Evolutionary conservation across 2,113 vertebrate species (phyloP).

Genomic region (Indri indri): DNA sequence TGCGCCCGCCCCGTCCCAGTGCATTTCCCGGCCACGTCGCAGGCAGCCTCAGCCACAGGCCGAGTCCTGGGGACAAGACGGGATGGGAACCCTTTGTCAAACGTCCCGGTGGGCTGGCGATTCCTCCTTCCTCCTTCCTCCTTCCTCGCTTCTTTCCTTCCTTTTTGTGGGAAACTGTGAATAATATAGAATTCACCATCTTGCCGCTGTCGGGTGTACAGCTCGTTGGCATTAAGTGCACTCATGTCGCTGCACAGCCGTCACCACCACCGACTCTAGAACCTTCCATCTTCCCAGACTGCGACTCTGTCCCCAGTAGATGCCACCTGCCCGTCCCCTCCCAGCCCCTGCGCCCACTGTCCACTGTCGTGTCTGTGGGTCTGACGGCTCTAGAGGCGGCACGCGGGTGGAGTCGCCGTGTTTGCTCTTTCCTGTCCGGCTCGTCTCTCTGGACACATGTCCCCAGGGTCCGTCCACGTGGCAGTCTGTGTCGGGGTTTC

Average conservation of each 20-base stretch:
- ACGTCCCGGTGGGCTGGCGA: background rate
- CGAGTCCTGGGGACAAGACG: background rate
- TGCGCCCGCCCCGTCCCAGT: background rate
- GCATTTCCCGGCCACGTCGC: background rate
- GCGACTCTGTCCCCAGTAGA: background rate
- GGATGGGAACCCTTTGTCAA: background rate
- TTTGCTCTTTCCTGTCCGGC: background rate
- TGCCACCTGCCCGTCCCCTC: background rate
- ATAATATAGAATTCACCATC: background rate
- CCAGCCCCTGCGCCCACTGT: background rate
- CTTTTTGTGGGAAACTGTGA: rapidly evolving
- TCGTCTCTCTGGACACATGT: background rate
- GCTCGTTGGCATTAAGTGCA: rapidly evolving
- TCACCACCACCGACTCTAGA: background rate
- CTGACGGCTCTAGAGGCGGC: background rate
- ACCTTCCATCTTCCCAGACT: too few species aligned
- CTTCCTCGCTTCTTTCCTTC: background rate
- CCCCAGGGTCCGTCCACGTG: too few species aligned
- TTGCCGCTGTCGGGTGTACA: background rate
- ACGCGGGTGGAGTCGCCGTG: background rate
- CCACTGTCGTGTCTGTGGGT: background rate
- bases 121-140: background rate
- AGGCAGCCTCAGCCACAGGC: background rate
- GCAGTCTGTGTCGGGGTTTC: too few species aligned
- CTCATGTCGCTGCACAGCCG: background rate